These are phyloP conservation scores for Drosophila pseudoananassae DNA, from an alignment of 1,140 invertebrate species.

Conservation along the genomic window DNA sequence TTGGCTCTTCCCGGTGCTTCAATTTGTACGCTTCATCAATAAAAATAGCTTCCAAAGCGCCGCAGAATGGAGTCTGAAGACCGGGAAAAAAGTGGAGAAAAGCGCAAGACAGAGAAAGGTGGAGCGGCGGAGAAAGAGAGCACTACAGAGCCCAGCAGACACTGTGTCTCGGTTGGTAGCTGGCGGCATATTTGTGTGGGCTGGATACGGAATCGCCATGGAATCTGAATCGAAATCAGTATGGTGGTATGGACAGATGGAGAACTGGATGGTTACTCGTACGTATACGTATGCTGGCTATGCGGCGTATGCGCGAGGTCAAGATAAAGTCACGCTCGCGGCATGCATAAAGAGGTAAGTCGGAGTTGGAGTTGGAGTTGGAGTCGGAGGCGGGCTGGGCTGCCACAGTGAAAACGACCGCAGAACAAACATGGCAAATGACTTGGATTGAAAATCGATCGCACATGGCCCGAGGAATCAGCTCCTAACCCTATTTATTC, in stretches of 20 bases:
- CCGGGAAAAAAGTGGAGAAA: constrained; percentile 9
- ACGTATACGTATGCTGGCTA: constrained; percentile 38
- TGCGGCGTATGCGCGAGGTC: constrained; percentile 63
- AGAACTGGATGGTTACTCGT: constrained; percentile 31
- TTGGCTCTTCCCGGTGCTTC: constrained; percentile 1
- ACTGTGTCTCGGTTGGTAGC: constrained; percentile 60
- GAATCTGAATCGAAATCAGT: constrained; percentile 25
- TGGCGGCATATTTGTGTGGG: constrained; percentile 53
- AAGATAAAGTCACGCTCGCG: constrained; percentile 77
- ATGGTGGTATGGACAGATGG: constrained; percentile 27
- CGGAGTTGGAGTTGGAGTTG: too few species aligned
- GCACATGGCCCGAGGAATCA: neutral
- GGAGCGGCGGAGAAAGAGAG: neutral
- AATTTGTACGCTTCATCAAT: constrained; percentile 72
- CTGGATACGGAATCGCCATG: constrained; percentile 44
- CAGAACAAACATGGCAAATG: constrained; percentile 33
- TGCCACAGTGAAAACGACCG: constrained; percentile 38
- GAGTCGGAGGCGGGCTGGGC: neutral
- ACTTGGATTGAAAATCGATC: constrained; percentile 31
- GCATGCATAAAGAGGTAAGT: constrained; percentile 44
- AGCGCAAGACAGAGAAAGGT: neutral
- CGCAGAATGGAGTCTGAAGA: constrained; percentile 17
- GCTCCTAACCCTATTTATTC: neutral
- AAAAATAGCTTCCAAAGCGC: constrained; percentile 76
- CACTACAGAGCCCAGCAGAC: constrained; percentile 45